phyloP scores from a whole-genome alignment of 2,888 invertebrate genomes.

The Gryllus longicercus region DNA sequence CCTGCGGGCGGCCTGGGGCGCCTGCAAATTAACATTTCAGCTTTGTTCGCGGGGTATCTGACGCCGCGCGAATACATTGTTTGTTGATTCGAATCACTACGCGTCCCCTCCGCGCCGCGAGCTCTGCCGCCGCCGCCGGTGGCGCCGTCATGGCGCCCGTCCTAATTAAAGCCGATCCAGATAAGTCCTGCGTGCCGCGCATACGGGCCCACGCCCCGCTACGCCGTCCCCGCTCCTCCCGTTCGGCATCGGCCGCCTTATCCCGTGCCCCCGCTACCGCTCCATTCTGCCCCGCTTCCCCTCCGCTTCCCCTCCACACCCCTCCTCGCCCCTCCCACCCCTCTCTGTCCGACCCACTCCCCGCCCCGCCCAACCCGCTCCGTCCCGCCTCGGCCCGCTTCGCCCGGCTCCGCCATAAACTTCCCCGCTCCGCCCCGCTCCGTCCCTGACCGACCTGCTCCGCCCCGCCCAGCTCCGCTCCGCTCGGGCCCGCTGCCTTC shows the following conservation, averaged over 20 bases:
- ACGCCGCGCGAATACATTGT: background rate
- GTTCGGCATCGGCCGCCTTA: background rate
- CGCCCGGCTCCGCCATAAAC: background rate
- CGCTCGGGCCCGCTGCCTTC: too few relatives aligned
- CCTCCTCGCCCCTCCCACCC: too few relatives aligned
- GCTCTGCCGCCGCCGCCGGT: background rate
- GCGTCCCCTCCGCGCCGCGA: background rate
- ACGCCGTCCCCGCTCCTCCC: background rate
- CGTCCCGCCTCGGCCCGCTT: background rate
- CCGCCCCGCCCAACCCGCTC: background rate
- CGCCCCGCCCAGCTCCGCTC: too few relatives aligned
- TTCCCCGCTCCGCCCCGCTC: background rate
- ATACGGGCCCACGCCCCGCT: background rate
- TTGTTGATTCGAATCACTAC: slow-evolving; percentile 17
- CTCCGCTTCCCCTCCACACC: too few relatives aligned
- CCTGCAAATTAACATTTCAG: background rate
- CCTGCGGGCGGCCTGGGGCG: background rate
- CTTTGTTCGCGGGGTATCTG: background rate
- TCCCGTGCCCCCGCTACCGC: too few relatives aligned
- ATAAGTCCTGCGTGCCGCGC: slow-evolving; percentile 4
- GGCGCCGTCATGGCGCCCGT: background rate
- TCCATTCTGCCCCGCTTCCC: too few relatives aligned
- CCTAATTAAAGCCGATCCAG: slow-evolving; percentile 4
- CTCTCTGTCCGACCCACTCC: too few relatives aligned
- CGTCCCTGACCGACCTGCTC: too few relatives aligned